Percentiles rank a stretch among this genome's conserved stretches.
phyloP scores from a whole-genome alignment of 2,797 vertebrate genomes.

The Hoplostethus atlanticus region DNA sequence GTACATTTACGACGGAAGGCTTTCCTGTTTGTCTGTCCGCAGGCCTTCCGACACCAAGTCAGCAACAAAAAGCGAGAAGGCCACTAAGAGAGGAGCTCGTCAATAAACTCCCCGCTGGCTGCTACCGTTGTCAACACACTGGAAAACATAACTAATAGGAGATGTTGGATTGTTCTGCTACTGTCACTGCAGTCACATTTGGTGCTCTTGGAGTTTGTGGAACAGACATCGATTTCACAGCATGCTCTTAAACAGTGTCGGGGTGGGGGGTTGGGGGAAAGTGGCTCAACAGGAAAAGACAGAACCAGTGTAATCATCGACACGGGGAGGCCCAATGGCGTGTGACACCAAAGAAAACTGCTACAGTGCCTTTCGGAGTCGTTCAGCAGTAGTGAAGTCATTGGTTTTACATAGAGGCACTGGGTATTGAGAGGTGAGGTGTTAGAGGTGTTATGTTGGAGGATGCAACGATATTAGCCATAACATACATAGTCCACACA shows the following conservation, averaged over 20 bases:
- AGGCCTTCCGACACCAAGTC: constrained; percentile 21
- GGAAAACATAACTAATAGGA: constrained; percentile 29
- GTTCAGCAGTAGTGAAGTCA: constrained; percentile 34
- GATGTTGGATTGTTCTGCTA: constrained; percentile 29
- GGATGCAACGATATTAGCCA: constrained; percentile 1
- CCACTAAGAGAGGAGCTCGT: constrained; percentile 30
- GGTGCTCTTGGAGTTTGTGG: constrained; percentile 36
- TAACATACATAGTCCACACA: constrained; percentile 6
- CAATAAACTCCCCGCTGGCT: constrained; percentile 25
- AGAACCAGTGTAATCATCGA: constrained; percentile 28
- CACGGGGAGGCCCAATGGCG: constrained; percentile 17
- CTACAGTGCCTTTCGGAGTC: constrained; percentile 27
- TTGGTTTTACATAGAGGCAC: constrained; percentile 32
- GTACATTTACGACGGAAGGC: neutral
- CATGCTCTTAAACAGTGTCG: constrained; percentile 21
- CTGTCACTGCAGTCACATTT: constrained; percentile 41
- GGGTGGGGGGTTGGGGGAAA: constrained; percentile 16
- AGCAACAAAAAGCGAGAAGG: constrained; percentile 31
- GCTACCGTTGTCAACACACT: neutral
- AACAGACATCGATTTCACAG: constrained; percentile 44
- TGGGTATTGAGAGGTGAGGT: constrained; percentile 11
- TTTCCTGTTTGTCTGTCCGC: constrained; percentile 13
- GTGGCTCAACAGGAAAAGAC: neutral
- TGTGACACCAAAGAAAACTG: neutral
- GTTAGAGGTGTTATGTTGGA: constrained; percentile 14